A percentile compares a stretch with the other conserved stretches of the same genome.
phyloP scores from a whole-genome alignment of 2,888 invertebrate species.

The Drosophila meridiana region DNA sequence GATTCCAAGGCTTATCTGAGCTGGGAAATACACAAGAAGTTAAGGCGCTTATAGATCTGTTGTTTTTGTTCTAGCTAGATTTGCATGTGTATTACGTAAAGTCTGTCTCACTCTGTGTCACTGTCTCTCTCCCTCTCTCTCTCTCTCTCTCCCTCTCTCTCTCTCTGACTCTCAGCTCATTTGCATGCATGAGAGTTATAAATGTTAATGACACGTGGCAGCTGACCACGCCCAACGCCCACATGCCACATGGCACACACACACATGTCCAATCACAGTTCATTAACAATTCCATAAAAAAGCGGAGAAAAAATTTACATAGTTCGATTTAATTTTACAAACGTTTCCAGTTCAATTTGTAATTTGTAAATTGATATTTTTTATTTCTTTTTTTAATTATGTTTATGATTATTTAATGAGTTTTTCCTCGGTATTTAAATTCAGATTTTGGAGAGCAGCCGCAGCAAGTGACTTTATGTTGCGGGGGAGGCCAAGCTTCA shows the following conservation, averaged over 20 bases:
- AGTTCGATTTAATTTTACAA: constrained; percentile 4
- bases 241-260: background rate
- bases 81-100: background rate
- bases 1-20: constrained; percentile 2
- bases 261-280: constrained; percentile 27
- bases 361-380: constrained; percentile 22
- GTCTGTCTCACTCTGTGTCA: background rate
- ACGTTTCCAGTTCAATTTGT: constrained; percentile 25
- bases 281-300: constrained; percentile 59
- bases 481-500: background rate
- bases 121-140: background rate
- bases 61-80: constrained; percentile 16
- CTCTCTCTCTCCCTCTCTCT: background rate
- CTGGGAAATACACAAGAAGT: background rate
- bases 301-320: constrained; percentile 9
- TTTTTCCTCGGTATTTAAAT: constrained; percentile 41
- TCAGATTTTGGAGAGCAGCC: constrained; percentile 34
- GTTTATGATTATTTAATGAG: constrained; percentile 68
- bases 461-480: constrained; percentile 2
- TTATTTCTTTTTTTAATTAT: constrained; percentile 47
- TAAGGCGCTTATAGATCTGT: constrained; percentile 8
- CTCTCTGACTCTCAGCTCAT: constrained; percentile 9
- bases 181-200: constrained; percentile 19
- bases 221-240: constrained; percentile 25
- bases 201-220: constrained; percentile 8